Percentiles rank a stretch among this genome's conserved stretches.
Evolutionary conservation across 2,113 vertebrate genomes (phyloP).

Genomic region (Bubalus kerabau): DNA sequence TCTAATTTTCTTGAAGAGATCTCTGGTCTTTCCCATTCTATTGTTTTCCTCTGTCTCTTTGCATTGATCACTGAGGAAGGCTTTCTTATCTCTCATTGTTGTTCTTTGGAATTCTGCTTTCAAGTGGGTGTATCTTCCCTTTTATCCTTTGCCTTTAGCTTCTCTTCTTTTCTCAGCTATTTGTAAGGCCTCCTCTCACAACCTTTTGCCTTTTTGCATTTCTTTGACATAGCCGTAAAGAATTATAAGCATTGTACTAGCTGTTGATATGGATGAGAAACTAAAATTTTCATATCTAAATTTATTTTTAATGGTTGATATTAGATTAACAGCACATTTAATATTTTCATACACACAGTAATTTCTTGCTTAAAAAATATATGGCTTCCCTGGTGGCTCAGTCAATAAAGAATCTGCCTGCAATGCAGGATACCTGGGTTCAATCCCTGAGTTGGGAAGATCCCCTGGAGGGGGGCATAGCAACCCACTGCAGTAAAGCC

Average conservation of each 20-base stretch:
- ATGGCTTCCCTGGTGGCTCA: background rate
- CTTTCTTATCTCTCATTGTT: background rate
- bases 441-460: background rate
- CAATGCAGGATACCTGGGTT: background rate
- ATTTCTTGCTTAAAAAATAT: background rate
- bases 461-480: background rate
- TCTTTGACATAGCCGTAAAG: background rate
- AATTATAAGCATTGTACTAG: background rate
- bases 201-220: background rate
- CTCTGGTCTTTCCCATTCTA: background rate
- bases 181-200: background rate
- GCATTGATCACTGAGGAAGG: background rate
- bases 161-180: background rate
- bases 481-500: background rate
- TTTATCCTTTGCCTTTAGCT: background rate
- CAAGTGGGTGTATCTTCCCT: background rate
- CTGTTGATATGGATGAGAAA: background rate
- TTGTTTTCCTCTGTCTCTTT: background rate
- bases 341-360: background rate
- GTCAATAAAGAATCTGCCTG: background rate
- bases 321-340: background rate
- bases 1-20: background rate
- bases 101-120: background rate
- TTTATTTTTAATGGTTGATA: background rate
- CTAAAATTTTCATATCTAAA: background rate